Evolutionary conservation across 2,113 vertebrate genomes (phyloP).

Genomic region (Saimiri boliviensis): DNA sequence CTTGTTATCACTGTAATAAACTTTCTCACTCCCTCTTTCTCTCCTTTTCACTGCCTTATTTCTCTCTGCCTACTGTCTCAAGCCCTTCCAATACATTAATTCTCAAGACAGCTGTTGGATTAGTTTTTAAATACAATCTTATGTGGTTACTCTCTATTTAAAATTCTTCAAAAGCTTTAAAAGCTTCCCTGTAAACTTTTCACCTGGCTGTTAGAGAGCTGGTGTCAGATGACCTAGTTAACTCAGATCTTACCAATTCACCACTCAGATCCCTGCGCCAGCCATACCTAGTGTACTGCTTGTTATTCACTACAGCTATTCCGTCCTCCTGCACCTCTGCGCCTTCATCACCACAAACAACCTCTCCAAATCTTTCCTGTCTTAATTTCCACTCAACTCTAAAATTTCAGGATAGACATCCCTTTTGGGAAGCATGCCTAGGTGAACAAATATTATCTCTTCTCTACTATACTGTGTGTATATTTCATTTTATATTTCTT

Average conservation of each 20-base stretch:
- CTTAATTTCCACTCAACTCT: background rate
- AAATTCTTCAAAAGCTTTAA: background rate
- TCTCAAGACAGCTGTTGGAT: background rate
- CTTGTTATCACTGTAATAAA: background rate
- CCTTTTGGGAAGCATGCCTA: background rate
- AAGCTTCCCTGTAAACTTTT: background rate
- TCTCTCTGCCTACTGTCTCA: background rate
- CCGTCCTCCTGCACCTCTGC: background rate
- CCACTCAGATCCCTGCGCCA: background rate
- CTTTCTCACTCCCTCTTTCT: background rate
- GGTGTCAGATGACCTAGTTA: background rate
- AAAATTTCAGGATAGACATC: background rate
- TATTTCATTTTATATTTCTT: background rate
- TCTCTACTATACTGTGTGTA: background rate
- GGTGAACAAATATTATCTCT: background rate
- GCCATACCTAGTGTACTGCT: fast-evolving
- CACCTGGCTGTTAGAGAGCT: background rate
- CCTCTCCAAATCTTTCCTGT: background rate
- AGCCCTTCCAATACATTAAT: background rate
- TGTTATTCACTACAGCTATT: background rate
- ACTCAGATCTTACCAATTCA: background rate
- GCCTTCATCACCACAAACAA: background rate
- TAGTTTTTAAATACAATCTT: background rate
- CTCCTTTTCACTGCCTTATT: background rate
- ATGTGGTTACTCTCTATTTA: background rate